Evolutionary conservation across 2,113 vertebrate genomes (phyloP).

Genomic region (Dolichallabes microphthalmus): DNA sequence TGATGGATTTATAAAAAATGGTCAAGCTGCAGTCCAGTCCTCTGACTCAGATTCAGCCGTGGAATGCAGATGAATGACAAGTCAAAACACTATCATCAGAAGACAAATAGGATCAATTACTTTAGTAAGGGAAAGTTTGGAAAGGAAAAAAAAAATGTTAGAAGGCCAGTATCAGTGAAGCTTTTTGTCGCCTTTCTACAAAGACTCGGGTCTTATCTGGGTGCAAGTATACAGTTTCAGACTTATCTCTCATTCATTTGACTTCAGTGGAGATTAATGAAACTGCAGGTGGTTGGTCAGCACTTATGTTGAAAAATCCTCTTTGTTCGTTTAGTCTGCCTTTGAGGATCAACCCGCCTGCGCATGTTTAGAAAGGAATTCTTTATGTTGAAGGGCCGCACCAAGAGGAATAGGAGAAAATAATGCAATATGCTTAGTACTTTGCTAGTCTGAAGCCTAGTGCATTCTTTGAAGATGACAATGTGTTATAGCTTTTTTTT

Average conservation of each 20-base stretch:
- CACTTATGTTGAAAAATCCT: conserved; percentile 49
- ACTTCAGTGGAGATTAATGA: conserved; percentile 49
- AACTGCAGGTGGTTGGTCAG: conserved; percentile 50
- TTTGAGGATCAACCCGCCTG: conserved; percentile 45
- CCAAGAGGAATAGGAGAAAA: conserved; percentile 30
- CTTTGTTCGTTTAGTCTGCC: conserved; percentile 54
- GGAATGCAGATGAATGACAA: conserved; percentile 50
- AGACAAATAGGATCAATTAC: conserved; percentile 46
- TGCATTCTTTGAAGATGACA: conserved; percentile 2
- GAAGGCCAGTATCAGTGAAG: conserved; percentile 37
- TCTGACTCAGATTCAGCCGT: conserved; percentile 27
- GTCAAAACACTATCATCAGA: conserved; percentile 46
- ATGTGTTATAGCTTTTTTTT: neutral
- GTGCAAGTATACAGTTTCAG: conserved; percentile 39
- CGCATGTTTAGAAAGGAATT: conserved; percentile 37
- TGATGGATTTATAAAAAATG: conserved; percentile 41
- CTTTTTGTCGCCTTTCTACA: conserved; percentile 46
- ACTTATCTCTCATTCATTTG: conserved; percentile 48
- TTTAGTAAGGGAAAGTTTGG: conserved; percentile 37
- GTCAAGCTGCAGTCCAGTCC: conserved; percentile 29
- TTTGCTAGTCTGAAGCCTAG: neutral
- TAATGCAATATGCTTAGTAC: conserved; percentile 16
- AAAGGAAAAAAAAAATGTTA: conserved; percentile 13
- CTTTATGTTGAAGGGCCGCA: conserved; percentile 41
- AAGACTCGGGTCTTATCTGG: conserved; percentile 41